Evolutionary conservation across 2,888 invertebrate genomes (phyloP), one percentile per base, ranked within the genome.

Genomic region (Napeogenes inachia): DNA sequence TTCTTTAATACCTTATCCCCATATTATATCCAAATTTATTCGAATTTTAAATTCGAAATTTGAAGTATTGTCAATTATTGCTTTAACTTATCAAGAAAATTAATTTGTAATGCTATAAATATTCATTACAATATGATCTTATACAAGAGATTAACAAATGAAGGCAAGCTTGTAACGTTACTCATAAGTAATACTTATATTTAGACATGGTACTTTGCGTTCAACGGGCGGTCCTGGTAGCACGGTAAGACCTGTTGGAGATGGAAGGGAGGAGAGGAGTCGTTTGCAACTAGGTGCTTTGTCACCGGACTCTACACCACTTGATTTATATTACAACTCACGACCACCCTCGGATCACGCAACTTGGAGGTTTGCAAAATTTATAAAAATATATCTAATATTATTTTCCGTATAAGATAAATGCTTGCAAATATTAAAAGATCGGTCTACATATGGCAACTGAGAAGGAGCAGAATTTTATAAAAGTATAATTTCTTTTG

Each of bases 241-340:
- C 76, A 92, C 77, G 78, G 92, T 89, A 77, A 92, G 84, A 90
- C 95, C 78, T 87, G 92, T 93, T 57, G 95, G 95, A 12, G 96
- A 96, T 75, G 96, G 96, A 2, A 89, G 96, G 54, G 96, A 96
- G 76, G 96, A 95, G 92, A 92, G 95, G 61, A 95, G 95, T 65
- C 91, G 95, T 58, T 86, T 96, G 60, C 95, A 95, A 57, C 89
- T 96, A 8, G 91, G 95, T 30, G 92, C 94, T 35, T 89, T 94
- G 57, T 94, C 93, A 67, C 93, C 93, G 21, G 93, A 93, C 72
- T 95, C 95, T 45, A 93, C 92, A 56, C 86, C 87, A 3, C 84
- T 94, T 68, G 96, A 96, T 81, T 88, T 96, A 66, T 96, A 96
- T 81, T 96, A 96, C 80, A 95, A 96, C 78, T 95, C 95, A 47